Evolutionary conservation across 23 tunicate genomes (phyloP), one percentile per base, ranked within the genome.

Genomic region (Trididemnum clinides): DNA sequence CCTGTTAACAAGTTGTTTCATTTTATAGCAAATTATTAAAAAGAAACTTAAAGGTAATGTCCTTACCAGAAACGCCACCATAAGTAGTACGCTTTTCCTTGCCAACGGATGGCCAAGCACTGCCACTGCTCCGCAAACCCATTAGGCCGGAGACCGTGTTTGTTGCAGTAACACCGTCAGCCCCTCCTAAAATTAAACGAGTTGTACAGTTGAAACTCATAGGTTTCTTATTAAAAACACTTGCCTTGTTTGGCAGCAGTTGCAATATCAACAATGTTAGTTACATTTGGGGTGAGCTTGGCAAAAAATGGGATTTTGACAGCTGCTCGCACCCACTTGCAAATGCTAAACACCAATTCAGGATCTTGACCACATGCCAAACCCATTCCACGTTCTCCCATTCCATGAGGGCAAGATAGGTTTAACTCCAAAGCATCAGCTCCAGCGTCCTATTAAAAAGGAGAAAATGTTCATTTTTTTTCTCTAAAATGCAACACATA

Each of bases 311-410:
- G 99, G 0, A 91, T 76, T 36, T 89, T 92, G 12, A 83, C 76
- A 21, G 93, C 99, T 32, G 84, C 93, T 26, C 91, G 77, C 25
- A 97, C 97, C 99, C 99, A 97, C 76, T 79, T 86, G 83, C 95
- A 92, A 38, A 97, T 97, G 77, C 88, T 89, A 28, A 80, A 37
- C 39, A 97, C 99, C 85, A 97, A 10, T n/a, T 94, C 97, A 28
- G 97, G 88, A 72, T 97, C 66, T 57, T 97, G 99, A 0, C 99
- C 99, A 54, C 99, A 97, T 1, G 99, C 99, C 64, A 97, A 83
- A 1, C 99, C 99, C 99, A 97, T 97, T 0, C 99, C 99, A 51
- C 97, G 88, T 65, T 97, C 99, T 18, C 99, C 99, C 99, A 97
- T 97, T 0, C 99, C 99, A 69, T 97, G 99, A 19, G 99, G 99